Conservation (phyloP, 2,888 invertebrate species). For the Caenorhabditis japonica region DNA sequence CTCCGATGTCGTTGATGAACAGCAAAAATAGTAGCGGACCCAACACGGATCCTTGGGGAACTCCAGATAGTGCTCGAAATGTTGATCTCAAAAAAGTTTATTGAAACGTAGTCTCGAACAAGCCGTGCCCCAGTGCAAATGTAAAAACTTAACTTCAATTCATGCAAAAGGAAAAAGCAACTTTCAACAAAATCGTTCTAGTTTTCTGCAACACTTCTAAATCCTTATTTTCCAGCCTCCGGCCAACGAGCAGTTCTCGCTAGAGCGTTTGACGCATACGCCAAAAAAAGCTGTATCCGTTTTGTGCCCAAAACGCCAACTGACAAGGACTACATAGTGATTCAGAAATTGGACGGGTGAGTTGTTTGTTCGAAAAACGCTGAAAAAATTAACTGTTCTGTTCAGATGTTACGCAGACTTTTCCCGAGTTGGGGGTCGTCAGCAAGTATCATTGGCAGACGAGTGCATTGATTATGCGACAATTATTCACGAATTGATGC, state of each 20-base stretch:
- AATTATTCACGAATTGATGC: constrained; percentile 86
- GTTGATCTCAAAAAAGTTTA: no score
- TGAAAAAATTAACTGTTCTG: neutral
- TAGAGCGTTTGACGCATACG: constrained; percentile 81
- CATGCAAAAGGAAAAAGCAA: no score
- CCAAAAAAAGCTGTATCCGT: constrained; percentile 82
- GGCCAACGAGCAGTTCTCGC: constrained; percentile 79
- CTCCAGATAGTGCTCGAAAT: no score
- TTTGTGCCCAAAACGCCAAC: constrained; percentile 82
- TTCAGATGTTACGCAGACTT: constrained; percentile 85
- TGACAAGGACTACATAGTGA: constrained; percentile 80
- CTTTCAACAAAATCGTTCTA: neutral
- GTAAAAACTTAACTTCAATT: no score
- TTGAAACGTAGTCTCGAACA: no score
- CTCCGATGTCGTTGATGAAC: no score
- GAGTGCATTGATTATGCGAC: constrained; percentile 80
- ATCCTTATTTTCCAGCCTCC: constrained; percentile 58
- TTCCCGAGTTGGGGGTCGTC: constrained; percentile 84
- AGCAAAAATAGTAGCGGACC: no score
- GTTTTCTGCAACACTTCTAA: no score
- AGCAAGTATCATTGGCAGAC: constrained; percentile 82
- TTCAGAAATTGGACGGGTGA: constrained; percentile 79
- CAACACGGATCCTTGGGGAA: no score
- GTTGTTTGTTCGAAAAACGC: constrained; percentile 3
- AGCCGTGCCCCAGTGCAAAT: no score